Evolutionary conservation across 2,113 vertebrate genomes (phyloP), one percentile per base, ranked within the genome.

Genomic region (Gnathonemus longibarbis): DNA sequence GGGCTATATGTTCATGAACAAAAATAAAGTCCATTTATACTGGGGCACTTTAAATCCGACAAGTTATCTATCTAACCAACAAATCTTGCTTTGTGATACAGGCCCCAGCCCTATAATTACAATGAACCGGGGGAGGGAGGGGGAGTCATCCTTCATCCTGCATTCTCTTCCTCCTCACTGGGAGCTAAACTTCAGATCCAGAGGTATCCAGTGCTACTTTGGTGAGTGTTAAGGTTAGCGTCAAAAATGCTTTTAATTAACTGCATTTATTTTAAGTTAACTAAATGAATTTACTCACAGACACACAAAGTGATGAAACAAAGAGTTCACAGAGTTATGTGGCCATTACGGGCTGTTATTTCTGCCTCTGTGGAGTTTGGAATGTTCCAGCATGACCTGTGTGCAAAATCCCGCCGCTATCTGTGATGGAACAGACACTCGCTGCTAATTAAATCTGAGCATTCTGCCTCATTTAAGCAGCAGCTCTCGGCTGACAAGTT

Each of bases 401-500:
- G 50, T 39, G 27, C 53, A 19, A 88, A 88, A 88, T 42, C 35
- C 87, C 42, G 9, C n/a, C 9, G 2, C 50, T 62, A 89, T 83
- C 48, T 39, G 42, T 50, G 62, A 45, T 15, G 2, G 42, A 42
- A 80, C 74, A 42, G 74, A 42, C 74, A 80, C 74, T 80, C 15
- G 74, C 74, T 80, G 35, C 74, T 80, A 80, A 80, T 42, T 80
- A 80, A 80, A 80, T 80, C 74, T 35, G 35, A 42, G 74, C 31
- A 35, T 80, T 80, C 74, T 80, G 74, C 74, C 35, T 80, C 74
- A 80, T 42, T 80, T 80, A 80, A 80, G 35, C 62, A 56, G 24
- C 77, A 84, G 74, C 88, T 84, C 80, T 83, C 21, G 80, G 50
- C 92, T 90, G 92, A 93, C 93, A 91, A 88, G 92, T 93, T 94